phyloP scores from a whole-genome alignment of 2,113 vertebrate species.

The Peromyscus polionotus region DNA sequence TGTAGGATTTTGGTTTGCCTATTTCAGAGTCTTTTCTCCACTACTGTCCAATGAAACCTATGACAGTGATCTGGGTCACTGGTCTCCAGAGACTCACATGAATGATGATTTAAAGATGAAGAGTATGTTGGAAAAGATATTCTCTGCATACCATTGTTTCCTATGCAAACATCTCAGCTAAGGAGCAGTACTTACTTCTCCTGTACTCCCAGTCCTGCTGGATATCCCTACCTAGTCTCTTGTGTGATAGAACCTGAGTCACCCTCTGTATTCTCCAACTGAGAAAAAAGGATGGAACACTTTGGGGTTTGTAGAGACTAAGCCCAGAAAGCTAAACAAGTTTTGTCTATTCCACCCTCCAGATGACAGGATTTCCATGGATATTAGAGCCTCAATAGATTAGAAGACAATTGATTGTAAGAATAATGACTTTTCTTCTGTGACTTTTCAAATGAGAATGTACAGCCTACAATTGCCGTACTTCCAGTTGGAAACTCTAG shows the following conservation, averaged over 20 bases:
- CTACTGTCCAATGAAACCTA: neutral
- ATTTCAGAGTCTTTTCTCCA: neutral
- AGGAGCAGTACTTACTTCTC: neutral
- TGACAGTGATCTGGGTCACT: neutral
- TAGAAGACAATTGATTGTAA: neutral
- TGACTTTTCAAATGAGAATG: neutral
- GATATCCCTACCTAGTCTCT: neutral
- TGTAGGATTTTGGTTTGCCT: neutral
- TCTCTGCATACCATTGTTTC: too few species aligned
- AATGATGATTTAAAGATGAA: neutral
- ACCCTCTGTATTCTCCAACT: neutral
- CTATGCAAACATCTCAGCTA: neutral
- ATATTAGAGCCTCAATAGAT: neutral
- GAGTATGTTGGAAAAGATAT: neutral
- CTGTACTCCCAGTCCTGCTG: neutral
- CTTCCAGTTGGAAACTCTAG: neutral
- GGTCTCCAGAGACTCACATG: neutral
- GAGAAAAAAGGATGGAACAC: neutral
- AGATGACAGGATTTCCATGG: neutral
- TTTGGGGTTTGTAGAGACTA: neutral
- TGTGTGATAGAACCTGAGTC: neutral
- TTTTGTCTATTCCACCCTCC: neutral
- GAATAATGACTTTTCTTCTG: neutral
- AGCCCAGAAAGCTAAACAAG: neutral
- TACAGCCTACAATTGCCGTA: neutral